Base-by-base conservation (phyloP, 2,113 vertebrate genomes). In the human region DNA sequence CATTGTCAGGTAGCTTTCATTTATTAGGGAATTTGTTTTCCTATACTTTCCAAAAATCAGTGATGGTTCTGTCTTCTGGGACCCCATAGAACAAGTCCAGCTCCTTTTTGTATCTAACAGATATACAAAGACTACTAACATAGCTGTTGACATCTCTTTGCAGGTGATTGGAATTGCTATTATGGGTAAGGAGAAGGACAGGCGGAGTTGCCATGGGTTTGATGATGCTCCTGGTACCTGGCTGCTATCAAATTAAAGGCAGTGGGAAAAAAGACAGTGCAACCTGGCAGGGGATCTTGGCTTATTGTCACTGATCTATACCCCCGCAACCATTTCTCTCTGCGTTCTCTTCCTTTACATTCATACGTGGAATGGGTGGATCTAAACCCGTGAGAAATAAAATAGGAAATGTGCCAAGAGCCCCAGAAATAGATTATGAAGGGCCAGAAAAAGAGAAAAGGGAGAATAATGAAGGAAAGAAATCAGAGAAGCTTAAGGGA, bases 301-400 rank as follows among this genome's bases (percentile, higher is more conserved):
- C 3, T 7, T 3, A 13, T 32, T 3, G 1, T 30, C 2, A 18
- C 61, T 79, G n/a, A 43, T 11, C 38, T 55, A 0, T 5, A 5
- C 2, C 5, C 32, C 8, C 48, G 40, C 6, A 20, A 68, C 40
- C n/a, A 85, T 1, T 52, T 40, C n/a, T 81, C 5, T n/a, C 23
- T 32, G 23, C 16, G 22, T 45, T 66, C 35, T 89, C n/a, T 48
- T 50, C 38, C 25, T 35, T 40, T 78, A n/a, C 45, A 35, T 32
- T 52, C 38, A 35, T 4, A 64, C 8, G 35, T 17, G 79, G 73
- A 72, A 4, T 13, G 11, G 20, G 8, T 25, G 6, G 9, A 27
- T 48, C 43, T 22, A 43, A 72, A 89, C 73, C 23, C 10, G 35
- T 90, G 8, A 90, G 80, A 94, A 84, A 61, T 20, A 6, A 16